Base-by-base conservation (phyloP, 2,797 vertebrate genomes). In the Acipenser oxyrinchus region DNA sequence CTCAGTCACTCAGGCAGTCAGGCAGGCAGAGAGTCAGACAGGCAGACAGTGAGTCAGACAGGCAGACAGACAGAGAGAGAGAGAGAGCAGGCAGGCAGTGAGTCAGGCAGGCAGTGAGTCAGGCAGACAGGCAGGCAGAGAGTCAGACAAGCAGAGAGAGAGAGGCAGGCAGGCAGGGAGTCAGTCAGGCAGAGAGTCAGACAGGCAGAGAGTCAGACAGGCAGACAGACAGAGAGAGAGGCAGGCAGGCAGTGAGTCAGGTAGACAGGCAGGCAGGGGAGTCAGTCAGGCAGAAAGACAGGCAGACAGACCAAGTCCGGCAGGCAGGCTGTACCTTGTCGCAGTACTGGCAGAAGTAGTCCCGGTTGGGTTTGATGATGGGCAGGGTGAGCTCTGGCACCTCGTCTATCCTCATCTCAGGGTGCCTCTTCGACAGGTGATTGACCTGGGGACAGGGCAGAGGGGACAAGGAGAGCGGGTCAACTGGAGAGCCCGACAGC, bases 281-380 rank as follows among this genome's bases (percentile, higher is more conserved):
- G 62, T 2, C 2, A 48, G 62, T 1, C 2, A 12, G 48, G 15
- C 10, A 49, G 49, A 49, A 7, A 51, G 23, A 8, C 51, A 18
- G 15, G 15, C 15, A 18, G 15, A 18, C 15, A 18, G 15, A 18
- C 1, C 15, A 18, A 18, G 15, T 18, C 15, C 15, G 15, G 15
- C 15, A 18, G 15, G 15, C 15, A 18, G 15, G 15, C 15, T 18
- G 15, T 18, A 18, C 15, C 15, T 18, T 18, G 1, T 18, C 15
- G 15, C 97, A 99, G 68, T 99, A 99, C 77, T 99, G 97, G 79
- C 97, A 99, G 80, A 94, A 98, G 83, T 99, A 99, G 77, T 99
- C 97, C n/a, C 97, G 90, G 85, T 99, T 99, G 77, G 97, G 96
- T 74, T 99, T 99, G 84, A 99, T 99, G 77, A 99, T 99, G 69